A percentile compares a stretch with the other conserved stretches of the same genome.
phyloP scores from a whole-genome alignment of 2,888 invertebrate species.

The Didymodactylos carnosus region DNA sequence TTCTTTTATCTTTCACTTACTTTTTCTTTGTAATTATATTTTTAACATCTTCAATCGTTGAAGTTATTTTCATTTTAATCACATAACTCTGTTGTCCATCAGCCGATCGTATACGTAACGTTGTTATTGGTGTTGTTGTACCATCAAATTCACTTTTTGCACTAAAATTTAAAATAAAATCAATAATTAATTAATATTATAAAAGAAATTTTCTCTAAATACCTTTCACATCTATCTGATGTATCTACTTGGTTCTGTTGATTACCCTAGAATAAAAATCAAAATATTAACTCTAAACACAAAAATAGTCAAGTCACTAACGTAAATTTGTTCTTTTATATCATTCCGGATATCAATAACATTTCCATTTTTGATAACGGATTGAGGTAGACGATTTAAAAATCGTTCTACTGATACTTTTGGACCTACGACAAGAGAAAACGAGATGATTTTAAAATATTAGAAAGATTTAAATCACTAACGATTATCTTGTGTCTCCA shows the following conservation, averaged over 20 bases:
- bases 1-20: conserved; percentile 16
- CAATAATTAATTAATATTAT: background rate
- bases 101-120: conserved; percentile 26
- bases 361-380: conserved; percentile 27
- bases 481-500: background rate
- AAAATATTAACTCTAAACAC: background rate
- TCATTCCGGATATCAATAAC: conserved; percentile 27
- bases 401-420: conserved; percentile 26
- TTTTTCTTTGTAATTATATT: conserved; percentile 24
- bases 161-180: background rate
- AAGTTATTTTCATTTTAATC: conserved; percentile 29
- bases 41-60: conserved; percentile 27
- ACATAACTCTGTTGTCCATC: conserved; percentile 28
- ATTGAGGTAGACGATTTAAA: conserved; percentile 24
- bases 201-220: background rate
- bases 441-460: background rate
- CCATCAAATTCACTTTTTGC: background rate
- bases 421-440: conserved; percentile 19
- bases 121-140: conserved; percentile 19
- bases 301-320: conserved; percentile 10
- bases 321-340: conserved; percentile 22
- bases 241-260: background rate
- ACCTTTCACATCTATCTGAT: background rate
- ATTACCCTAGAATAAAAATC: background rate
- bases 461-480: background rate